Evolutionary conservation across 2,113 vertebrate species (phyloP).

Genomic region (Psophia crepitans): DNA sequence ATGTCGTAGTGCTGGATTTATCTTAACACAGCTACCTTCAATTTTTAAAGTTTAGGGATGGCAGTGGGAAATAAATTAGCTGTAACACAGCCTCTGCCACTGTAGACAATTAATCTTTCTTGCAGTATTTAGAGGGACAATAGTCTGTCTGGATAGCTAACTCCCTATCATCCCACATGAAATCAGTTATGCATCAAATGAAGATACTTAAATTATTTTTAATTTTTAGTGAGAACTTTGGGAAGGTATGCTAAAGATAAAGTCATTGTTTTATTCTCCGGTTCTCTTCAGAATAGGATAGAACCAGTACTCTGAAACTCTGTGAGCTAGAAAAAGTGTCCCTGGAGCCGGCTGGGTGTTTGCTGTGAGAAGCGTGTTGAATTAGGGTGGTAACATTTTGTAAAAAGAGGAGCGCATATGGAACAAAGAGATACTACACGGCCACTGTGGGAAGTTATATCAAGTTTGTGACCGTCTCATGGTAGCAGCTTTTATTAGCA

Average conservation of each 20-base stretch:
- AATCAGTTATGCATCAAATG: not conserved
- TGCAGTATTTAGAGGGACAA: not conserved
- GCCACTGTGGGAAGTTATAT: not conserved
- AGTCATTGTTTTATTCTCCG: not conserved
- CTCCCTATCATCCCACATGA: not conserved
- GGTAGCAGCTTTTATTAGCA: not conserved
- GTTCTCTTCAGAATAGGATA: not conserved
- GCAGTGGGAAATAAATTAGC: not conserved
- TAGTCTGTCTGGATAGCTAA: not conserved
- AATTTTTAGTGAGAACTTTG: not conserved
- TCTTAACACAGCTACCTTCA: not conserved
- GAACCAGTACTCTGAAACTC: not conserved
- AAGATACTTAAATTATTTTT: not conserved
- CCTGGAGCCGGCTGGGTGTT: not conserved
- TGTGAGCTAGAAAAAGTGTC: not conserved
- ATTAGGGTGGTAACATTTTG: not conserved
- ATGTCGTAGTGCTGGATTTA: not conserved
- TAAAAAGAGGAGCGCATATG: not conserved
- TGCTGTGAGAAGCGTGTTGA: not conserved
- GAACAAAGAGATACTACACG: not conserved
- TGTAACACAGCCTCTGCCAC: not conserved
- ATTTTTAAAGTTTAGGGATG: not conserved
- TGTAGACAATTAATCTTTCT: not conserved
- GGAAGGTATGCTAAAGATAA: not conserved
- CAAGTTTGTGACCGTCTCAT: not conserved